Evolutionary conservation across 2,113 vertebrate species (phyloP).

Genomic region (Dipodomys stephensi): DNA sequence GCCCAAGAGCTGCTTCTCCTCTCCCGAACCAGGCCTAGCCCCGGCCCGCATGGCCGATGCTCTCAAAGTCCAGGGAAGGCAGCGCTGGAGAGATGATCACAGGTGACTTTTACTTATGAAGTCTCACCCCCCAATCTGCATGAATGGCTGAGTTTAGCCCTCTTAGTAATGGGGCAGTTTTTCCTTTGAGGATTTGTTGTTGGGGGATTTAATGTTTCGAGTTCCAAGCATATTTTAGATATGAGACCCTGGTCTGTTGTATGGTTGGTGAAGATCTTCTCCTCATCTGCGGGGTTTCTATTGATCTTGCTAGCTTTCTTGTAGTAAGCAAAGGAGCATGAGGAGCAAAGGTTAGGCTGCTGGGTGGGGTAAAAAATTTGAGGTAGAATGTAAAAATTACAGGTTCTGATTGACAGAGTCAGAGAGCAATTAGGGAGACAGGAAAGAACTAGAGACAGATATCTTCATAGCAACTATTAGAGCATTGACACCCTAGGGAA

Average conservation of each 20-base stretch:
- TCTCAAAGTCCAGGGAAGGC: conserved; percentile 78
- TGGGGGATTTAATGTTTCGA: too few relatives aligned
- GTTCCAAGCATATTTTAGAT: too few relatives aligned
- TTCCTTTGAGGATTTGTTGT: too few relatives aligned
- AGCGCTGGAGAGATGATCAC: background rate
- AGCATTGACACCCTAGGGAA: background rate
- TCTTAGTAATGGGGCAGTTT: too few relatives aligned
- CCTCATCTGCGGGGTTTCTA: too few relatives aligned
- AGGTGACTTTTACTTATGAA: conserved; percentile 58
- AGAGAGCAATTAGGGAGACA: background rate
- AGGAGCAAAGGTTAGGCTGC: background rate
- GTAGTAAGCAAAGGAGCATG: background rate
- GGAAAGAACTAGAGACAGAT: background rate
- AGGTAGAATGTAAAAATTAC: background rate
- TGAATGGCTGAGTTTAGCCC: background rate
- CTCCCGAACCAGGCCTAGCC: background rate
- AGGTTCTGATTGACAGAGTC: too few relatives aligned
- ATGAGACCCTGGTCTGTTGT: too few relatives aligned
- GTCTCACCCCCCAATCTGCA: conserved; percentile 37
- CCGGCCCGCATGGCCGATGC: conserved; percentile 5
- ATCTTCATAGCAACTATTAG: background rate
- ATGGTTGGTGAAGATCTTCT: too few relatives aligned
- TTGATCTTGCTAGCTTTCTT: too few relatives aligned
- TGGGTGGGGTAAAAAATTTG: background rate
- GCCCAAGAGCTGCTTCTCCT: background rate